Evolutionary conservation across 2,113 vertebrate species (phyloP).

Genomic region (Athene noctua): DNA sequence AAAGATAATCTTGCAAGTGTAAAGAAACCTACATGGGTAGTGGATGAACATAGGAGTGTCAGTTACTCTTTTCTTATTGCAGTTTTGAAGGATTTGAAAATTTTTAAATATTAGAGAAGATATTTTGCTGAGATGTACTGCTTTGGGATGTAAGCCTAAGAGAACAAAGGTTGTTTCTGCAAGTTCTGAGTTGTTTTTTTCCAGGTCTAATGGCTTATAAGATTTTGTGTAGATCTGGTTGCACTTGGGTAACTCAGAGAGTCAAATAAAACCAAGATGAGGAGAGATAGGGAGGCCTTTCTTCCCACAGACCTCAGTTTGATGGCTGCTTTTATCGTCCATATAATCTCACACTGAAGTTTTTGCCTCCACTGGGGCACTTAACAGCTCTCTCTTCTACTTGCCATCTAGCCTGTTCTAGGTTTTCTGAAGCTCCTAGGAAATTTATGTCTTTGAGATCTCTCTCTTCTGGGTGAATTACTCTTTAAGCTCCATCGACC

Average conservation of each 20-base stretch:
- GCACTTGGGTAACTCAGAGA: background rate
- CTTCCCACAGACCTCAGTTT: background rate
- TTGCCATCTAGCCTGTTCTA: background rate
- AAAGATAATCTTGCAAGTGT: background rate
- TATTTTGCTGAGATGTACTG: slow-evolving; percentile 19
- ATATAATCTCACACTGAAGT: background rate
- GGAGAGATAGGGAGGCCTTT: background rate
- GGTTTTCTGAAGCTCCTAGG: background rate
- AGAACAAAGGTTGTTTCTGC: slow-evolving; percentile 21
- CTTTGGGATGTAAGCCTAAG: background rate
- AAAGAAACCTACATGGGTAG: background rate
- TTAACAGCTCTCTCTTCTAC: background rate
- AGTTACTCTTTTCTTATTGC: background rate
- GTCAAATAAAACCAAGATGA: background rate
- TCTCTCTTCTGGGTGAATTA: background rate
- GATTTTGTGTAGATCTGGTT: background rate
- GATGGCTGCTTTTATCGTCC: background rate
- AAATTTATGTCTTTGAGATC: background rate
- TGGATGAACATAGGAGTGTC: background rate
- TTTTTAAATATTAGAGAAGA: slow-evolving; percentile 55
- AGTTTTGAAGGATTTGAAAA: slow-evolving; percentile 51
- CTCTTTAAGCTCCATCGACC: background rate
- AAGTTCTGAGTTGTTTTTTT: background rate
- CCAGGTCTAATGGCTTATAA: background rate
- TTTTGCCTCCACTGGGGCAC: background rate